Evolutionary conservation across 2,888 invertebrate genomes (phyloP).

Genomic region (Autographa gamma): DNA sequence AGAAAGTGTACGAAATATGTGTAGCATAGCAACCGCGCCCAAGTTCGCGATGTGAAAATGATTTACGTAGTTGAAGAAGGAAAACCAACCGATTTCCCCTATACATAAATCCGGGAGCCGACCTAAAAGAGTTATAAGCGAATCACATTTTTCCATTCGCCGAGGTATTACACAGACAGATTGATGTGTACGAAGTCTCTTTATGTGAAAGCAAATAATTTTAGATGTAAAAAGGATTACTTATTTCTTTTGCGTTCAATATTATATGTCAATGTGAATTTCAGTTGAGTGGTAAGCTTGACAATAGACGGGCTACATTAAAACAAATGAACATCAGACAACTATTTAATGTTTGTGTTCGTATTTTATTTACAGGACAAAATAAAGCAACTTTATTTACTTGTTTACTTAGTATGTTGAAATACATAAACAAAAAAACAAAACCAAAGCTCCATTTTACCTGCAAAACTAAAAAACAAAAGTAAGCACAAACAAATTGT

Average conservation of each 20-base stretch:
- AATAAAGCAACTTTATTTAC: too few species aligned
- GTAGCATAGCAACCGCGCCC: constrained; percentile 57
- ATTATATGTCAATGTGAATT: background rate
- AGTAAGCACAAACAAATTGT: constrained; percentile 23
- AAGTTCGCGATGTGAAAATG: constrained; percentile 75
- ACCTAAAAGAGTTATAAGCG: constrained; percentile 78
- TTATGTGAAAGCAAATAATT: constrained; percentile 40
- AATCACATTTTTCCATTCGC: constrained; percentile 77
- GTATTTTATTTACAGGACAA: too few species aligned
- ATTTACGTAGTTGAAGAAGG: constrained; percentile 80
- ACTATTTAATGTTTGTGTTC: background rate
- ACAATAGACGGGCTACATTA: background rate
- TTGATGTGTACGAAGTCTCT: constrained; percentile 32
- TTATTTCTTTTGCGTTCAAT: constrained; percentile 11
- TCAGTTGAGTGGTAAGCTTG: background rate
- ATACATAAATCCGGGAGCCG: constrained; percentile 74
- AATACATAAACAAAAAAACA: too few species aligned
- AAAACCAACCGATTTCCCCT: constrained; percentile 73
- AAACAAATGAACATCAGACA: background rate
- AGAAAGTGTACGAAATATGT: constrained; percentile 66
- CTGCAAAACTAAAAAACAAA: constrained; percentile 15
- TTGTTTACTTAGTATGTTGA: too few species aligned
- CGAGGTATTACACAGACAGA: constrained; percentile 52
- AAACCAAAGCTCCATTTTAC: too few species aligned
- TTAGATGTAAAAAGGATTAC: constrained; percentile 6